phyloP scores from a whole-genome alignment of 2,797 vertebrate species.

The Tokudaia tokunoshimensis region DNA sequence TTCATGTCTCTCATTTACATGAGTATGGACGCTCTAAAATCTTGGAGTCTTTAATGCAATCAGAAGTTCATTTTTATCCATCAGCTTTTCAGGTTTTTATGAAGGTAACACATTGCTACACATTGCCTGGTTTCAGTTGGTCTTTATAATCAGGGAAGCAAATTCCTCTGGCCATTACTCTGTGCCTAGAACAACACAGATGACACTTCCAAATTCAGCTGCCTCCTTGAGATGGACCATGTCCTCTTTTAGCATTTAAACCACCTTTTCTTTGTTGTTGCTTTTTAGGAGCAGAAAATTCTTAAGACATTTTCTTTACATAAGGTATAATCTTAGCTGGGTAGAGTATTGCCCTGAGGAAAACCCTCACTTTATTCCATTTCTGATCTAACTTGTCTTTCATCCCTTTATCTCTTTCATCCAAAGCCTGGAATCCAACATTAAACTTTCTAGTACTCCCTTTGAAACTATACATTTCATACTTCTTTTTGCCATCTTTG shows the following conservation, averaged over 20 bases:
- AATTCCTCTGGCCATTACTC: not conserved
- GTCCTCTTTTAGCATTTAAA: not conserved
- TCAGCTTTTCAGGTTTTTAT: too few species aligned
- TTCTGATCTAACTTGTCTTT: not conserved
- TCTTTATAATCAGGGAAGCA: not conserved
- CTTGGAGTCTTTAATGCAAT: not conserved
- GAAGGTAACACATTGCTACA: not conserved
- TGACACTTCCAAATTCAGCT: not conserved
- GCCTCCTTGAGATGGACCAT: not conserved
- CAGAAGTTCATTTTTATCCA: not conserved
- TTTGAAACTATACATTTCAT: not conserved
- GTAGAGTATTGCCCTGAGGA: not conserved
- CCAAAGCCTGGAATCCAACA: not conserved
- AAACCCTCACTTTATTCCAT: too few species aligned
- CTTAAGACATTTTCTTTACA: not conserved
- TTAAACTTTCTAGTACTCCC: not conserved
- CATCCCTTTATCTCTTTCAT: not conserved
- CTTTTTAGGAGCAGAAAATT: not conserved
- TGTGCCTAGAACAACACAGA: too few species aligned
- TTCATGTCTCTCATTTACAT: not conserved
- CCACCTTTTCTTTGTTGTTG: not conserved
- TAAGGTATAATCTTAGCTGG: not conserved
- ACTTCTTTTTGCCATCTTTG: not conserved
- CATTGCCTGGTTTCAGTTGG: not conserved
- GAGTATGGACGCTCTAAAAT: not conserved